A percentile compares a stretch with the other conserved stretches of the same genome.
phyloP scores from a whole-genome alignment of 2,113 vertebrate species.

The Nycticebus coucang region DNA sequence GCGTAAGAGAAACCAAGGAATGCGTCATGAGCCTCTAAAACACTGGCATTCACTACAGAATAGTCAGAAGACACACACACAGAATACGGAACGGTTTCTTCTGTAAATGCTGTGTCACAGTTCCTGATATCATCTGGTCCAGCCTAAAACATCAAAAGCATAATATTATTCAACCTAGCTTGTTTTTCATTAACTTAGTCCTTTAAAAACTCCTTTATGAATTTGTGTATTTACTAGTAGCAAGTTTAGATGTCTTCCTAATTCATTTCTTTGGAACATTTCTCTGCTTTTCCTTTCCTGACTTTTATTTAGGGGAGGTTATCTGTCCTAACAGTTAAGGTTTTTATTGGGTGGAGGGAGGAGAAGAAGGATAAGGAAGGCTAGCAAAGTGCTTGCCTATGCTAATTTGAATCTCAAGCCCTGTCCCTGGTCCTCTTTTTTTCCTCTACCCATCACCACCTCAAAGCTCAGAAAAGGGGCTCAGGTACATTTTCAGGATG shows the following conservation, averaged over 20 bases:
- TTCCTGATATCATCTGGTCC: conserved; percentile 95
- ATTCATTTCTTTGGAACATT: background rate
- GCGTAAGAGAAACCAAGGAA: conserved; percentile 98
- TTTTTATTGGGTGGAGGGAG: background rate
- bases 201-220: background rate
- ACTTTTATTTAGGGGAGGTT: background rate
- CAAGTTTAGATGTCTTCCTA: conserved; percentile 22
- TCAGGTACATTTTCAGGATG: background rate
- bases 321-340: background rate
- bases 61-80: conserved; percentile 94
- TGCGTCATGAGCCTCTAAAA: conserved; percentile 96
- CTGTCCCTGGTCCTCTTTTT: background rate
- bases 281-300: background rate
- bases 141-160: conserved; percentile 85
- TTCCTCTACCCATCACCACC: background rate
- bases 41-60: conserved; percentile 95
- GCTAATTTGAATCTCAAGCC: background rate
- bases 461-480: background rate
- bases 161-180: conserved; percentile 31
- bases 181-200: background rate
- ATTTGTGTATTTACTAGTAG: background rate
- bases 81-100: conserved; percentile 95
- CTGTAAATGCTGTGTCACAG: conserved; percentile 96
- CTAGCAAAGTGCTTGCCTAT: background rate
- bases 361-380: background rate